Evolutionary conservation across 2,888 invertebrate genomes (phyloP), one percentile per base, ranked within the genome.

Genomic region (Torymus texanus): DNA sequence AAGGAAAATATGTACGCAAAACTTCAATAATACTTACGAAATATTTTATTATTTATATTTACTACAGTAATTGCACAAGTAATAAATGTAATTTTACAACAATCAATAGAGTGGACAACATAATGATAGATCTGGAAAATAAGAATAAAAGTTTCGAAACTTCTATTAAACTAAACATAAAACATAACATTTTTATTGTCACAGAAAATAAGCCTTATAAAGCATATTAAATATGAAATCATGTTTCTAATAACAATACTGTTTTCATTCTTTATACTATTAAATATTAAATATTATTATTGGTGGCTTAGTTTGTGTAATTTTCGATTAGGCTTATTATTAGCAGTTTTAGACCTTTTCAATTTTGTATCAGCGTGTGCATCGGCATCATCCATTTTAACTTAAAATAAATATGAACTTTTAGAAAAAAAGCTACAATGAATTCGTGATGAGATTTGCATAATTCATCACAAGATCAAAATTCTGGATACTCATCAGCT

Each of bases 141-240:
- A 29, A 29, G 55, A 55, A 55, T 55, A 11, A 14, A 55, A 55
- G 14, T 55, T 55, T 55, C n/a, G n/a, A 55, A 55, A 55, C n/a
- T 55, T 3, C 11, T 55, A 55, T 14, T 55, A 0, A 16, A 18
- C 11, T n/a, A 61, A 61, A 18, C 21, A 18, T 61, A 61, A 61
- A 61, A 11, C 11, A 61, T 61, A 2, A 61, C 5, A 61, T 18
- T 61, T 3, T 18, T 18, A 18, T 21, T 61, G 3, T 61, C 5
- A 61, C 16, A 61, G 21, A 61, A 61, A 61, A 11, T 61, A 61
- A 61, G 61, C 61, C 21, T 61, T 16, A 61, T 61, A 8, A 65
- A 29, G 14, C 21, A 12, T 24, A 56, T 21, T 55, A 3, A 55
- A 55, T 11, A 55, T 55, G 55, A 11, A 55, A 55, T 55, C 14